These are phyloP conservation scores for Scelioninae gen. 1 DNA, from an alignment of 2,888 invertebrate genomes.

Conservation along the genomic window DNA sequence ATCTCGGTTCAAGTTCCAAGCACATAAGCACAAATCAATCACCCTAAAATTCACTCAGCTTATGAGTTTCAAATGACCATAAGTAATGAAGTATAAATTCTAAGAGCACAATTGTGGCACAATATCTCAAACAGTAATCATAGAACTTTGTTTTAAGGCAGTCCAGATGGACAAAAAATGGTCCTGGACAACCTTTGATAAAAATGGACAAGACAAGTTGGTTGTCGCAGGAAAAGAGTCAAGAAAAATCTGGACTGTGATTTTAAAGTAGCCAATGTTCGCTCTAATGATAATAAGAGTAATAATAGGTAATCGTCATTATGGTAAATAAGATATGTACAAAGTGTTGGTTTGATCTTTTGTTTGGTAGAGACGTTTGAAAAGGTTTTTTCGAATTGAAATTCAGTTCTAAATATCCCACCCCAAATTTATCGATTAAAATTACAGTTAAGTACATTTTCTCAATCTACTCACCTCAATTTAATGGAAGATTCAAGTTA, in stretches of 20 bases:
- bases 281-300: too few species aligned
- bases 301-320: too few species aligned
- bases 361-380: neutral
- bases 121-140: too few species aligned
- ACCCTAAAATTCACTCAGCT: neutral
- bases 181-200: slow-evolving; percentile 79
- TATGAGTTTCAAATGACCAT: neutral
- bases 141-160: slow-evolving; percentile 60
- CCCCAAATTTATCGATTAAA: slow-evolving; percentile 79
- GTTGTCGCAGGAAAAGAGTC: slow-evolving; percentile 78
- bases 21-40: neutral
- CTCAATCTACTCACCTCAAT: slow-evolving; percentile 84
- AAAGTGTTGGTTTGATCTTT: neutral
- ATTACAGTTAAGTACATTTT: slow-evolving; percentile 82
- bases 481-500: slow-evolving; percentile 84
- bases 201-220: slow-evolving; percentile 47
- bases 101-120: slow-evolving; percentile 18
- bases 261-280: slow-evolving; percentile 26
- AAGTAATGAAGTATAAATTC: neutral
- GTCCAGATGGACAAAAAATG: slow-evolving; percentile 79
- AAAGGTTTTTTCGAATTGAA: neutral
- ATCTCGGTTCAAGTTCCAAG: neutral
- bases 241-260: slow-evolving; percentile 77
- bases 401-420: slow-evolving; percentile 73
- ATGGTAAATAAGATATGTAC: neutral